Evolutionary conservation across 92 coral and sea anemone species (phyloP).

Genomic region (Epizoanthus illoricatus): DNA sequence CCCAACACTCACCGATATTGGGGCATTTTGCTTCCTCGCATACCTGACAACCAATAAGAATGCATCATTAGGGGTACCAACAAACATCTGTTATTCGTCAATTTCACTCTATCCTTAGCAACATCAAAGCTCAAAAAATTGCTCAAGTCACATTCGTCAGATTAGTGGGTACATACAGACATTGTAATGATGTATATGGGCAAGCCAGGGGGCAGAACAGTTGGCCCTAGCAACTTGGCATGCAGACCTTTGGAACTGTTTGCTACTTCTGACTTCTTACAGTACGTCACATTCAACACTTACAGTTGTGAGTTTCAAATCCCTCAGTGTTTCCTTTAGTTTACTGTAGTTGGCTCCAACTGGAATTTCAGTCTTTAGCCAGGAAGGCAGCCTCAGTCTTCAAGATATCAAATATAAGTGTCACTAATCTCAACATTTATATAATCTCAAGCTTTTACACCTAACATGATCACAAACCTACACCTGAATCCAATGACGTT

Average conservation of each 20-base stretch:
- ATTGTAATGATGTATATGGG: too few species aligned
- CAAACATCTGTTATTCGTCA: neutral
- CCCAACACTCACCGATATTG: slow-evolving; percentile 99
- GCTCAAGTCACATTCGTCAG: neutral
- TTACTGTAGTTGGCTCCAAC: slow-evolving; percentile 86
- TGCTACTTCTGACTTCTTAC: too few species aligned
- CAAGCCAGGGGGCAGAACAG: neutral
- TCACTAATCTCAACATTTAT: too few species aligned
- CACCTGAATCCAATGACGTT: too few species aligned
- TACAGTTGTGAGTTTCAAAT: slow-evolving; percentile 90
- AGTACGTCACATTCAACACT: slow-evolving; percentile 13
- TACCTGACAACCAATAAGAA: slow-evolving; percentile 54
- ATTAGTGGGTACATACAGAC: neutral
- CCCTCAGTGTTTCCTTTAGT: slow-evolving; percentile 86
- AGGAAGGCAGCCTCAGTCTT: slow-evolving; percentile 89
- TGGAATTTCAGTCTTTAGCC: slow-evolving; percentile 98
- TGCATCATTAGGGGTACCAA: neutral
- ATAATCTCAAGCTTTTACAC: too few species aligned
- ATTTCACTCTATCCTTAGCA: neutral
- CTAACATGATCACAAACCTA: too few species aligned
- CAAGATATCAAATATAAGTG: neutral
- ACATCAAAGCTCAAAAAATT: neutral
- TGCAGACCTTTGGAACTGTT: too few species aligned
- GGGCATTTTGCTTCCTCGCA: slow-evolving; percentile 98
- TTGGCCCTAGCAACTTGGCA: too few species aligned